phyloP scores from a whole-genome alignment of 2,888 invertebrate genomes.

The Gymnocheta viridis region DNA sequence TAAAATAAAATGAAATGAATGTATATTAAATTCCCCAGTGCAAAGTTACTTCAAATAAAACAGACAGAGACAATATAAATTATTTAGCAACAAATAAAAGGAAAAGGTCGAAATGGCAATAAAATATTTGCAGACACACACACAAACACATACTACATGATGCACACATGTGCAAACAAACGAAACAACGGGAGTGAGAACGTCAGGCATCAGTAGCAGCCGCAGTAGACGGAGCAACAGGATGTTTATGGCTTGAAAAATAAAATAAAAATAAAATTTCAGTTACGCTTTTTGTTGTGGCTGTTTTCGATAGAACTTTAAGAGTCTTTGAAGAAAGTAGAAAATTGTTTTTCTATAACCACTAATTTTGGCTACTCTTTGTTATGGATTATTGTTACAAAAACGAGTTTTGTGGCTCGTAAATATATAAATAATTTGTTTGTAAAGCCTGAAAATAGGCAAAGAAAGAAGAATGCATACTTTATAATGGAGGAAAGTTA shows the following conservation, averaged over 20 bases:
- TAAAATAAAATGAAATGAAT: constrained; percentile 40
- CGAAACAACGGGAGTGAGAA: neutral
- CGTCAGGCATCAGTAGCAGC: constrained; percentile 8
- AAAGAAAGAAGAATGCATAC: neutral
- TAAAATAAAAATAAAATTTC: neutral
- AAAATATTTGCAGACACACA: constrained; percentile 50
- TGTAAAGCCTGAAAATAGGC: constrained; percentile 10
- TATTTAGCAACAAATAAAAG: neutral
- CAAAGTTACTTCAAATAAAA: constrained; percentile 30
- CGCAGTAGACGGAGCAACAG: constrained; percentile 43
- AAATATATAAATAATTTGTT: constrained; percentile 6
- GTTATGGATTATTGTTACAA: constrained; percentile 19
- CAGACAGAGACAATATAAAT: constrained; percentile 27
- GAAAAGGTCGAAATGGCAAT: constrained; percentile 37
- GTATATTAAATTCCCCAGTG: constrained; percentile 50
- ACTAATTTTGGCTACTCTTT: constrained; percentile 24
- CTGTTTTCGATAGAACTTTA: neutral
- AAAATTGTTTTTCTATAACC: constrained; percentile 12
- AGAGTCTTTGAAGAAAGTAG: neutral
- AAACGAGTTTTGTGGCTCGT: constrained; percentile 12
- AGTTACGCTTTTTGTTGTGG: neutral
- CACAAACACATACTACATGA: constrained; percentile 4
- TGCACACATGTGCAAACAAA: neutral
- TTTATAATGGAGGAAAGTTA: neutral
- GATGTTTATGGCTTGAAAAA: constrained; percentile 41